phyloP scores from a whole-genome alignment of 2,797 vertebrate genomes.

The Microtus agrestis region DNA sequence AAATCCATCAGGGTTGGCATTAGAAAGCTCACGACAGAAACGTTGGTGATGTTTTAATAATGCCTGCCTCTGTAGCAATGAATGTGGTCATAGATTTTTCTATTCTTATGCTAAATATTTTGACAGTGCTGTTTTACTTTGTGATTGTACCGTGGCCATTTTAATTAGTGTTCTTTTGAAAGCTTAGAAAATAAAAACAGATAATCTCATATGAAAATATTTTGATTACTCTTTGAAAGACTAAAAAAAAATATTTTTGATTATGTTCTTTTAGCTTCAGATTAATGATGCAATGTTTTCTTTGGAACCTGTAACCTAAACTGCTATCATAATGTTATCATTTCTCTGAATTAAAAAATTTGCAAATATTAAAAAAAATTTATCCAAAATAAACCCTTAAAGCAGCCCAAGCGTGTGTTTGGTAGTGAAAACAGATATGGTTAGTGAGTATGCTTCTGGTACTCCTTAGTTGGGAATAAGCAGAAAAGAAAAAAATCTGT shows the following conservation, averaged over 20 bases:
- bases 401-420: background rate
- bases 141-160: background rate
- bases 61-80: background rate
- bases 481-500: background rate
- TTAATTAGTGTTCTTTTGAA: background rate
- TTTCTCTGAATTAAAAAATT: background rate
- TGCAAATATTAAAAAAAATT: slow-evolving; percentile 28
- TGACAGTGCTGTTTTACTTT: background rate
- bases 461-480: background rate
- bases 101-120: background rate
- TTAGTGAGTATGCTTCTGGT: background rate
- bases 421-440: background rate
- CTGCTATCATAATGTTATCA: background rate
- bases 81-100: background rate
- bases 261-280: slow-evolving; percentile 1
- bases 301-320: background rate
- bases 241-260: background rate
- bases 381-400: slow-evolving; percentile 40
- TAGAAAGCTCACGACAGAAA: background rate
- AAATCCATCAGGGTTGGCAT: background rate
- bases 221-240: slow-evolving; percentile 11
- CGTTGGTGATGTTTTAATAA: background rate
- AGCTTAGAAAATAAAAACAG: background rate
- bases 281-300: slow-evolving; percentile 18
- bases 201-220: background rate